phyloP scores from a whole-genome alignment of 2,888 invertebrate genomes.

The Megamerina dolium region DNA sequence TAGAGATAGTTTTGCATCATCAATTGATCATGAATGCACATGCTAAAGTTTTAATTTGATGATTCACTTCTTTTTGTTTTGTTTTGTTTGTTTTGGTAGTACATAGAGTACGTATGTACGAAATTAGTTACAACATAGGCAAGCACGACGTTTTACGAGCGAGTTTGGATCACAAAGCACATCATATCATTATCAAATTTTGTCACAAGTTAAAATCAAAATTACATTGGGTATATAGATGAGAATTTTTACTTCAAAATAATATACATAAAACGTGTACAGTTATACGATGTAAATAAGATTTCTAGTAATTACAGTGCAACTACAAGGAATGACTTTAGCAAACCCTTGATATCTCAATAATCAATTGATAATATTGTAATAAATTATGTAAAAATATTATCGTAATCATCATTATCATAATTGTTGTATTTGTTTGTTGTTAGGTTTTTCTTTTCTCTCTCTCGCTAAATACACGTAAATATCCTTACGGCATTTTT shows the following conservation, averaged over 20 bases:
- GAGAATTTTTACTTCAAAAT: conserved; percentile 39
- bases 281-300: conserved; percentile 35
- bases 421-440: conserved; percentile 25
- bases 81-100: no score
- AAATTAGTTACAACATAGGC: no score
- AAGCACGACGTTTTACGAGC: no score
- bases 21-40: no score
- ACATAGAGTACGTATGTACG: no score
- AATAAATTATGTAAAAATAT: conserved; percentile 43
- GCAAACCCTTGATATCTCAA: conserved; percentile 36
- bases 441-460: conserved; percentile 8
- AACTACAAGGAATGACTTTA: conserved; percentile 44
- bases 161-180: no score
- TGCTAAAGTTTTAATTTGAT: no score
- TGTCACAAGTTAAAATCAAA: conserved; percentile 9
- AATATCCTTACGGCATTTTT: conserved; percentile 7
- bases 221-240: conserved; percentile 26
- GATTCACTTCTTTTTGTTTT: no score
- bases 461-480: conserved; percentile 10
- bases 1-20: no score
- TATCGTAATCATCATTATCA: conserved; percentile 25
- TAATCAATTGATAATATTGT: conserved; percentile 37
- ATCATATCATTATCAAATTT: no score
- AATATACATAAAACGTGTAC: conserved; percentile 38
- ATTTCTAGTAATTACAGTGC: conserved; percentile 39